Base-by-base conservation (phyloP, 2,113 vertebrate species). In the Zosterops lateralis region DNA sequence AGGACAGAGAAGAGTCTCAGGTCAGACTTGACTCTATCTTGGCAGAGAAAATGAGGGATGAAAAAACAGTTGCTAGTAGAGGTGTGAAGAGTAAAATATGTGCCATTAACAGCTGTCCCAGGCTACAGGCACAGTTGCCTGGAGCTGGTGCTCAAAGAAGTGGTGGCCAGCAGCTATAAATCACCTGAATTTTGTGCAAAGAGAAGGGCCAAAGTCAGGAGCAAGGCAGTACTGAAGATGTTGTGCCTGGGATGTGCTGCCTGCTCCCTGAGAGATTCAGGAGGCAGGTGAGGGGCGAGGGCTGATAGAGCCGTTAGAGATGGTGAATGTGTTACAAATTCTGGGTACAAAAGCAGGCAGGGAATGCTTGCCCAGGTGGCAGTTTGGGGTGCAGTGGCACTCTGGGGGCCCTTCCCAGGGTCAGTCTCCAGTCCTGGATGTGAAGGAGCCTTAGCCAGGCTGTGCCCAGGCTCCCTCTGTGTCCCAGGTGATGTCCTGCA, bases 171-270 rank as follows among this genome's bases (percentile, higher is more conserved):
- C 56, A 58, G n/a, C 25, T 62, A 14, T 36, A 66, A 90, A 22
- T 6, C 15, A 14, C 20, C 34, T 3, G 1, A 4, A 34, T 82
- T 62, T n/a, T 71, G 56, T 47, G 7, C 66, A 42, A 31, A 51
- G 31, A 77, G 36, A 26, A 73, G 48, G n/a, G 11, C 40, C 9
- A 17, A 57, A 56, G 29, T 21, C 13, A 25, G 68, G 68, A 77
- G n/a, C 0, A 0, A 54, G 65, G 47, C 66, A 47, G 62, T 9
- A 1, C 38, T 45, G 45, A 29, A 1, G 0, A 7, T 44, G 31
- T 56, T 7, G 6, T 78, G 66, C 31, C 68, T 58, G 68, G 34
- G 36, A 64, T 5, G 2, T 53, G 64, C 44, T 68, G 22, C 45
- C 50, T 20, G 21, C 12, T 64, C 26, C 40, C 64, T 34, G 51